phyloP scores from a whole-genome alignment of 2,113 vertebrate genomes.

The Diadophis punctatus region DNA sequence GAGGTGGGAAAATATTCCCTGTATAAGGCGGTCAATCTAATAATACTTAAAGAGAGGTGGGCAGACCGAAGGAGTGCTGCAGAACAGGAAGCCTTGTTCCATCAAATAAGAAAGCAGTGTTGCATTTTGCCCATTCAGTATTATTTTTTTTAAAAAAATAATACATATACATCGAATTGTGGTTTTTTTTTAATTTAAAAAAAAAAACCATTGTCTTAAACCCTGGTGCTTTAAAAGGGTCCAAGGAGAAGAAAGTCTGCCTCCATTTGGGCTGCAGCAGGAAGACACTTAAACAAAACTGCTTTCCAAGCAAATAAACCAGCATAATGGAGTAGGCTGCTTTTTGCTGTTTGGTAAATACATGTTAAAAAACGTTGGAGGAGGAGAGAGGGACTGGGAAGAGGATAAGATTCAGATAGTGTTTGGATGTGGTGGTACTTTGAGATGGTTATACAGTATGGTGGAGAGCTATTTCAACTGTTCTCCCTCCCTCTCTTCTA shows the following conservation, averaged over 20 bases:
- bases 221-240: not conserved
- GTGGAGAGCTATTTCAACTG: not conserved
- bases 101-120: not conserved
- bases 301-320: not conserved
- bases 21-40: not conserved
- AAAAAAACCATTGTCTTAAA: not conserved
- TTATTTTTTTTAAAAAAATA: not conserved
- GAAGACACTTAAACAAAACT: not conserved
- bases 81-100: not conserved
- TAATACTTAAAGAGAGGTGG: not conserved
- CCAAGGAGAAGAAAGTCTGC: slow-evolving; percentile 21
- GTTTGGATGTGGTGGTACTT: not conserved
- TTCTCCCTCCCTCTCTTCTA: not conserved
- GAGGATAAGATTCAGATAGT: not conserved
- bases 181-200: not conserved
- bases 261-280: slow-evolving; percentile 28
- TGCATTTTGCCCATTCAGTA: not conserved
- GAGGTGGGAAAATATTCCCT: not conserved
- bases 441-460: not conserved
- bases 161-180: not conserved
- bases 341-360: not conserved
- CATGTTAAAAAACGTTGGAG: not conserved
- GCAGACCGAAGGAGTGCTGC: not conserved
- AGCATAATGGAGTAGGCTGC: not conserved
- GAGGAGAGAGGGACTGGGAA: not conserved